A percentile compares a stretch with the other conserved stretches of the same genome.
These are phyloP conservation scores for Dicentrarchus labrax DNA, from an alignment of 2,113 vertebrate genomes.

Conservation along the genomic window DNA sequence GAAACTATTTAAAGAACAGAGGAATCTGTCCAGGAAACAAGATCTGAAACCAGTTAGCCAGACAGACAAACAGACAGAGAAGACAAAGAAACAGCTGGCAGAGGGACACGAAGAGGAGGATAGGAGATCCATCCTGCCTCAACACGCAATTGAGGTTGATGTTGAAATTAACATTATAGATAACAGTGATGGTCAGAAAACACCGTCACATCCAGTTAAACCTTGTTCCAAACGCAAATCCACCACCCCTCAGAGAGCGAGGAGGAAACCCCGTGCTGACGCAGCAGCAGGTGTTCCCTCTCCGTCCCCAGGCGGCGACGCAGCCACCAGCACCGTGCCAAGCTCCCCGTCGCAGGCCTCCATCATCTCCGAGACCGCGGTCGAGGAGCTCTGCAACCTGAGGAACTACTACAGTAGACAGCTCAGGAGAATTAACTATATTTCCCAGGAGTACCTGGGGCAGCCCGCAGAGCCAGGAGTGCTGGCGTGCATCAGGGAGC, in stretches of 20 bases:
- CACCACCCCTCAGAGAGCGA: constrained; percentile 59
- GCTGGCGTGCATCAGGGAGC: constrained; percentile 79
- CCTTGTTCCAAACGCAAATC: constrained; percentile 56
- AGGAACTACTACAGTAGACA: constrained; percentile 76
- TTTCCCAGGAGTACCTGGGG: constrained; percentile 82
- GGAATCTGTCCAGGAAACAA: constrained; percentile 63
- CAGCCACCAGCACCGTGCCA: background rate
- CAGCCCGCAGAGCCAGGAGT: constrained; percentile 65
- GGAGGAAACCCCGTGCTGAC: constrained; percentile 19
- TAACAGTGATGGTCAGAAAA: constrained; percentile 13
- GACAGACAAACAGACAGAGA: constrained; percentile 13
- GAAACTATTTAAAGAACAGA: constrained; percentile 74
- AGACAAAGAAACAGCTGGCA: background rate
- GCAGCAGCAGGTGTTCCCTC: background rate
- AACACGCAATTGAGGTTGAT: constrained; percentile 63
- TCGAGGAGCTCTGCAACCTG: constrained; percentile 79
- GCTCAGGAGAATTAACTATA: constrained; percentile 82
- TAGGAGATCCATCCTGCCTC: background rate
- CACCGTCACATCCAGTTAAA: constrained; percentile 26
- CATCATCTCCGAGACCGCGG: constrained; percentile 80
- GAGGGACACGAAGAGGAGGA: constrained; percentile 5
- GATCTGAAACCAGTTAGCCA: constrained; percentile 14
- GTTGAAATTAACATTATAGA: constrained; percentile 65
- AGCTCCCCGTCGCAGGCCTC: constrained; percentile 77
- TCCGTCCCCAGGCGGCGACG: background rate